These are phyloP conservation scores for Channa striata DNA, from an alignment of 2,797 vertebrate species.

Conservation along the genomic window DNA sequence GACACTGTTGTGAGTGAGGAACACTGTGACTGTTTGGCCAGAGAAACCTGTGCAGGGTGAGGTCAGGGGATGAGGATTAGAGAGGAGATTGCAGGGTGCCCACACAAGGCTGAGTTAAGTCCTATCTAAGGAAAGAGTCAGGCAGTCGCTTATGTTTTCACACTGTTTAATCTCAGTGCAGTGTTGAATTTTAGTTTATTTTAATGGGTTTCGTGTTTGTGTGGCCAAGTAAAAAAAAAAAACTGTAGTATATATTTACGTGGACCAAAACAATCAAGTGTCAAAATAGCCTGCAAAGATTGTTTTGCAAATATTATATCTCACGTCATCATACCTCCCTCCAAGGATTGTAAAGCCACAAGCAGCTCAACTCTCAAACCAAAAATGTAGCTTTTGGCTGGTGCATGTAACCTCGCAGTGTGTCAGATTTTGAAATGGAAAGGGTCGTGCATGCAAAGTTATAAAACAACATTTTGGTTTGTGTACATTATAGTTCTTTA, in stretches of 20 bases:
- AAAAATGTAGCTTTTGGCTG: constrained; percentile 49
- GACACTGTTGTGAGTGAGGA: constrained; percentile 59
- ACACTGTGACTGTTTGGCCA: constrained; percentile 70
- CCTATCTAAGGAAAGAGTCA: constrained; percentile 38
- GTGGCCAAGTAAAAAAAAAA: constrained; percentile 23
- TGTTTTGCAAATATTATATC: constrained; percentile 51
- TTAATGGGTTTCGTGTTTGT: constrained; percentile 25
- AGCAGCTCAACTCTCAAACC: constrained; percentile 33
- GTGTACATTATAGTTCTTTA: constrained; percentile 31
- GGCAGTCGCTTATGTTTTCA: constrained; percentile 29
- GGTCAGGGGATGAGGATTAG: constrained; percentile 78
- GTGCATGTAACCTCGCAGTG: constrained; percentile 24
- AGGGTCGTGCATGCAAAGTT: constrained; percentile 28
- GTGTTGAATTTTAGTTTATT: constrained; percentile 34
- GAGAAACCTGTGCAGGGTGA: constrained; percentile 73
- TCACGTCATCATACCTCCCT: constrained; percentile 25
- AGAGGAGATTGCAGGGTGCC: constrained; percentile 61
- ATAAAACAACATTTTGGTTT: constrained; percentile 51
- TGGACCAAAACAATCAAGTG: constrained; percentile 41
- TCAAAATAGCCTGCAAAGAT: constrained; percentile 51
- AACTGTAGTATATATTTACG: constrained; percentile 36
- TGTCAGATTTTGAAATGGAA: constrained; percentile 32
- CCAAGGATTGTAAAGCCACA: constrained; percentile 39
- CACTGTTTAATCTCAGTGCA: constrained; percentile 45
- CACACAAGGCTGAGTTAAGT: constrained; percentile 47